Base-by-base conservation (phyloP, 2,888 invertebrate genomes). In the Apotomis capreana region DNA sequence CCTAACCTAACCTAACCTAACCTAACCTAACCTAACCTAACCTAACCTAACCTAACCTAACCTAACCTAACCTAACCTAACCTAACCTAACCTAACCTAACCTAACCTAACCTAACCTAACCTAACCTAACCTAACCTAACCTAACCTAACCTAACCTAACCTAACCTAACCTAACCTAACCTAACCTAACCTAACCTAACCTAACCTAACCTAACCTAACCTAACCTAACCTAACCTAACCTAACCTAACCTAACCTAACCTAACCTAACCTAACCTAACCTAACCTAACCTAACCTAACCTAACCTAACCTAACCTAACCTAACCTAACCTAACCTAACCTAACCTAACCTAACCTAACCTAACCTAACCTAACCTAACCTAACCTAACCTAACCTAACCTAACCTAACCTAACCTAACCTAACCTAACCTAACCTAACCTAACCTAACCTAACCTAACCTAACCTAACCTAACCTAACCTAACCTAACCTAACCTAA, bases 401-500 rank as follows among this genome's bases (percentile, higher is more conserved):
- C 71, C n/a, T 61, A 61, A 67, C 67, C 67, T 61, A 61, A 67
- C 65, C 59, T 55, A 70, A 70, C 70, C 65, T 70, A 70, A 70
- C 65, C 65, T 73, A 69, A 69, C 69, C n/a, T 73, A 73, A 73
- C 73, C 73, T 73, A 73, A 69, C n/a, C n/a, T n/a, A n/a, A n/a
- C n/a, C n/a, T n/a, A n/a, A n/a, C n/a, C n/a, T n/a, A n/a, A n/a
- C n/a, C n/a, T n/a, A n/a, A n/a, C n/a, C n/a, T n/a, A n/a, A n/a
- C n/a, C n/a, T n/a, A n/a, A 73, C 73, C 73, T 73, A 40, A 40
- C 40, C 40, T 40, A 40, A 40, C 40, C 40, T 4, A 73, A 73
- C 73, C 73, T 73, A 73, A 73, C 72, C 72, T 72, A 73, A 73
- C 73, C 73, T 70, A 70, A 70, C 70, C 69, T 26, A 15, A 49